Conservation (phyloP, 2,888 invertebrate species). For the Drosophila falleni region DNA sequence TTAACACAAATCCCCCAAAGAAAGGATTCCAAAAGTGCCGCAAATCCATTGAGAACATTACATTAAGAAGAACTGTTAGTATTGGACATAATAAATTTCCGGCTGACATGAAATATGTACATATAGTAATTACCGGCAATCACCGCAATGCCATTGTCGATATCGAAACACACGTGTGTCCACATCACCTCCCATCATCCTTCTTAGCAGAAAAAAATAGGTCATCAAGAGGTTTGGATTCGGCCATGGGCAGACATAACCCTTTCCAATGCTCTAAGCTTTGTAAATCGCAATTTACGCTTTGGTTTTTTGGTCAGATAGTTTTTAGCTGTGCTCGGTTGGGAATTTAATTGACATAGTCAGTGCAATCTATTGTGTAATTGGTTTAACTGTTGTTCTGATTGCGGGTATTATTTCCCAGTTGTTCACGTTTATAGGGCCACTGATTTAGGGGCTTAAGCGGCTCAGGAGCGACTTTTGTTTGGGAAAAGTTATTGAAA, state of each 20-base stretch:
- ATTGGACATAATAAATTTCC: conserved; percentile 12
- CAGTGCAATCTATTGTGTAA: conserved; percentile 45
- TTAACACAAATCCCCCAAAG: conserved; percentile 66
- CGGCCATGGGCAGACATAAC: conserved; percentile 4
- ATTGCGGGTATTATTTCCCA: conserved; percentile 35
- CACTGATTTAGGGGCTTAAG: neutral
- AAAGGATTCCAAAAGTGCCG: conserved; percentile 22
- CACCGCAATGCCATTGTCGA: conserved; percentile 41
- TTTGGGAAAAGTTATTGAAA: too few species aligned
- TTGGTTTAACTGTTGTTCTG: conserved; percentile 51
- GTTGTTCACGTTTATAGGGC: conserved; percentile 2
- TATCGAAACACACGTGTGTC: conserved; percentile 42
- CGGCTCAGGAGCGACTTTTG: neutral
- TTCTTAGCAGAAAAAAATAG: conserved; percentile 28
- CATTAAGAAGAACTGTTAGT: conserved; percentile 23
- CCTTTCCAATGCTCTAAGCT: conserved; percentile 3
- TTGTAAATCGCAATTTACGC: conserved; percentile 57
- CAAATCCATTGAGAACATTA: conserved; percentile 55
- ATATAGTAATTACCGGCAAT: conserved; percentile 58
- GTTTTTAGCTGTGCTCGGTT: conserved; percentile 17
- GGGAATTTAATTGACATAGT: conserved; percentile 60
- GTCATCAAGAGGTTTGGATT: conserved; percentile 53
- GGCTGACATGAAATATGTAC: conserved; percentile 22
- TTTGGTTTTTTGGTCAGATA: conserved; percentile 48
- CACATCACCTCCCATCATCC: neutral